Percentiles rank a stretch among this genome's conserved stretches.
phyloP scores from a whole-genome alignment of 2,113 vertebrate species.

The Anolis sagrei region DNA sequence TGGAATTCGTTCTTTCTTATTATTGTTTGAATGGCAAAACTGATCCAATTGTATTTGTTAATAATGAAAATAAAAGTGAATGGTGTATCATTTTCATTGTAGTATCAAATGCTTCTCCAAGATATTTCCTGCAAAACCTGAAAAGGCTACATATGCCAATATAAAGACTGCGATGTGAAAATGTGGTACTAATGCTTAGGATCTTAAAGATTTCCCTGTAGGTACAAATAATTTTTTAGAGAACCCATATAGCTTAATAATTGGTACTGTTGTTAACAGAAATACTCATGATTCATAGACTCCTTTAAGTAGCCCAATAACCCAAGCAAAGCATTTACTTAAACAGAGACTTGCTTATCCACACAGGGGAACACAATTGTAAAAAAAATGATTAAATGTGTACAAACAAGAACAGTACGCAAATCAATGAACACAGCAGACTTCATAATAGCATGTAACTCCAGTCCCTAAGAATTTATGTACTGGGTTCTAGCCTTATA shows the following conservation, averaged over 20 bases:
- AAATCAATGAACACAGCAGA: constrained; percentile 62
- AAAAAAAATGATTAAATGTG: constrained; percentile 28
- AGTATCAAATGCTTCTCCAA: constrained; percentile 5
- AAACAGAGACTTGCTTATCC: not conserved
- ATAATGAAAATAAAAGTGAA: constrained; percentile 11
- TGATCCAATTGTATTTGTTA: not conserved
- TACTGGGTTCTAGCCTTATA: constrained; percentile 60
- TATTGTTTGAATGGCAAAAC: constrained; percentile 36
- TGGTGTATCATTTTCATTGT: not conserved
- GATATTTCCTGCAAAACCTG: constrained; percentile 25
- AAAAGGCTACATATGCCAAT: not conserved
- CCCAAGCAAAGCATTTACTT: not conserved
- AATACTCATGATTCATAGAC: not conserved
- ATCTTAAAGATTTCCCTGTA: not conserved
- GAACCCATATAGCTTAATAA: not conserved
- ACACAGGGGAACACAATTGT: not conserved
- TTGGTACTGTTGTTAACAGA: not conserved
- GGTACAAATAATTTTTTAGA: not conserved
- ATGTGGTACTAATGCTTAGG: constrained; percentile 22
- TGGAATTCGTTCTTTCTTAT: not conserved
- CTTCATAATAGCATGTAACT: constrained; percentile 60
- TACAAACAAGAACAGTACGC: constrained; percentile 53
- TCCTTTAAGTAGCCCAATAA: constrained; percentile 1
- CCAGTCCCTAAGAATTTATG: constrained; percentile 63
- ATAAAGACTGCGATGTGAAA: not conserved